Base-by-base conservation (phyloP, 2,113 vertebrate genomes). In the Psilopogon haemacephalus region DNA sequence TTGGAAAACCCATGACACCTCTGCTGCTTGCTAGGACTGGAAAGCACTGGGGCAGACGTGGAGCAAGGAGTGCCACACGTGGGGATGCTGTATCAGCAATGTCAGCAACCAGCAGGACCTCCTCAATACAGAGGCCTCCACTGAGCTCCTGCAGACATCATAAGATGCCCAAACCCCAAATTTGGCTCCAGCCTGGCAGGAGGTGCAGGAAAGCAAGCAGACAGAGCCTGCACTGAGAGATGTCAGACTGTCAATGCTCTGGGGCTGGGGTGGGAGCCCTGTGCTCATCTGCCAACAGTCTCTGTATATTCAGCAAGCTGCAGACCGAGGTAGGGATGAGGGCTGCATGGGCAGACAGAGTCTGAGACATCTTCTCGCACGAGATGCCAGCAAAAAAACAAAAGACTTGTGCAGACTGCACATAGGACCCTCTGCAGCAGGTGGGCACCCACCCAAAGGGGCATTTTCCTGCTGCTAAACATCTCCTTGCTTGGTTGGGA, bases 61-160 rank as follows among this genome's bases (percentile, higher is more conserved):
- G n/a, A 86, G 64, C 37, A 40, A 44, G 59, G 79, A 27, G 68
- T 68, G 30, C 33, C 19, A 20, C 0, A 0, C 1, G 0, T 42
- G 71, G 8, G 9, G 44, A 33, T 63, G 44, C 21, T 79, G 12
- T 11, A 30, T 18, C 28, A 56, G 74, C 32, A 42, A 10, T 62
- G 60, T 10, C 26, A 11, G 65, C 4, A 38, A 48, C 37, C 4
- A 6, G 2, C 0, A 0, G 59, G 42, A 35, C n/a, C 24, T 87
- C 32, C 63, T 3, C 7, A 46, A 44, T 59, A 8, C 2, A 13
- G 59, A 62, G 40, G 16, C 13, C 73, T 54, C 55, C 32, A 10
- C 24, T 12, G 55, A 79, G 42, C 32, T 82, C 54, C 63, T 79
- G 78, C 75, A 85, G 65, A 67, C 44, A 15, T 28, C 64, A 24